Evolutionary conservation across 2,888 invertebrate genomes (phyloP), one percentile per base, ranked within the genome.

Genomic region (Spilarctia lutea): DNA sequence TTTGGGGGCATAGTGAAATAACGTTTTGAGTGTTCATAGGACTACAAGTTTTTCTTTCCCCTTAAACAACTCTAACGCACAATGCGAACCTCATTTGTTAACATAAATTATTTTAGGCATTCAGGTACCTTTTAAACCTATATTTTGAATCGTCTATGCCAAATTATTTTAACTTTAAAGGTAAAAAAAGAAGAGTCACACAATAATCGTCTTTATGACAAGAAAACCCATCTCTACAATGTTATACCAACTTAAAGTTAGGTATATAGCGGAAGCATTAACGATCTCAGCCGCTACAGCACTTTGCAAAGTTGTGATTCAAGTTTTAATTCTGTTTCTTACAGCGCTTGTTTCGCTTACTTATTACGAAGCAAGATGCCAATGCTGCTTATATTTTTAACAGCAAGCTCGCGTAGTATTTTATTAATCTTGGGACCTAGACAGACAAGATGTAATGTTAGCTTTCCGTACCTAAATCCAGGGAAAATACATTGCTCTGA

Each of bases 321-420:
- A 89, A 91, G 87, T 91, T 91, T 91, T 91, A 90, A 91, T 91
- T 88, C 85, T 87, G 88, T 89, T 89, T 87, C 87, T 85, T 86
- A 87, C 85, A 82, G 84, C 80, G 82, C 83, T 80, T 86, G 79
- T 76, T 75, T 52, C 76, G 75, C 75, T 82, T 77, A 81, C 77
- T 79, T 81, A 77, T 81, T 75, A 79, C 78, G 76, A 75, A 73
- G 69, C 11, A 66, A 68, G 73, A 60, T 76, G 67, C 74, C 73
- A 75, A 76, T 77, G 79, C 77, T 81, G 76, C 79, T 76, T 56
- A 18, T 35, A 24, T 69, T 69, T 16, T 18, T 70, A 20, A 20
- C 42, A 70, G 30, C 70, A 20, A 42, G 24, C 39, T 60, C 10
- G 70, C 63, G 60, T 18, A 63, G 20, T 60, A 42, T 13, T 10